Base-by-base conservation (phyloP, 2,797 vertebrate species). In the Philypnodon macrostomus region DNA sequence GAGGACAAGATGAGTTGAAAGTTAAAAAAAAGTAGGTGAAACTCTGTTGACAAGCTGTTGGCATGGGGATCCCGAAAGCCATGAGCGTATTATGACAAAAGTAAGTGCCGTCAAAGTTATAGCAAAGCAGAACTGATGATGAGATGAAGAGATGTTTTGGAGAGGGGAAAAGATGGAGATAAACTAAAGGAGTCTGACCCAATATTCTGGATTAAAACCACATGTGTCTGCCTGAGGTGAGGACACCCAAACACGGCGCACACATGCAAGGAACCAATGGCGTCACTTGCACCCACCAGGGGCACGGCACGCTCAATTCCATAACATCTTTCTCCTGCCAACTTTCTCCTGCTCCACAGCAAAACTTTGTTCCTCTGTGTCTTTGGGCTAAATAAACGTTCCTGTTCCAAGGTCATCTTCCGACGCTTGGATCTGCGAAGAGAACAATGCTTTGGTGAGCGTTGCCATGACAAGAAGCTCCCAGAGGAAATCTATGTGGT, bases 201-300 rank as follows among this genome's bases (percentile, higher is more conserved):
- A n/a, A n/a, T n/a, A n/a, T n/a, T n/a, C n/a, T 57, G 66, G 67
- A 88, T 87, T 87, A 60, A 80, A 87, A 87, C 73, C 87, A 88
- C 77, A 87, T 89, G 86, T 81, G 74, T 79, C 50, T 56, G 81
- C 79, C 79, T 59, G 80, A 85, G 81, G 80, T 84, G 83, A 86
- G 79, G 80, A 85, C 78, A 56, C 68, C 24, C 23, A 69, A 64
- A 47, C 31, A 33, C 54, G 69, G 45, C 54, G 11, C 66, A 62
- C 75, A 68, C 68, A 78, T 64, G 70, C 50, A 3, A 81, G 63
- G 66, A 83, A 76, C 53, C 30, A 67, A 81, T 81, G 76, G 59
- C 79, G 50, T 85, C 80, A 81, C 75, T 80, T 70, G 26, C 71
- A 65, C 70, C 62, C 75, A 78, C 75, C 62, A 30, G 69, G 72